These are phyloP conservation scores for Orius laevigatus DNA, from an alignment of 1,140 invertebrate genomes.

Conservation along the genomic window DNA sequence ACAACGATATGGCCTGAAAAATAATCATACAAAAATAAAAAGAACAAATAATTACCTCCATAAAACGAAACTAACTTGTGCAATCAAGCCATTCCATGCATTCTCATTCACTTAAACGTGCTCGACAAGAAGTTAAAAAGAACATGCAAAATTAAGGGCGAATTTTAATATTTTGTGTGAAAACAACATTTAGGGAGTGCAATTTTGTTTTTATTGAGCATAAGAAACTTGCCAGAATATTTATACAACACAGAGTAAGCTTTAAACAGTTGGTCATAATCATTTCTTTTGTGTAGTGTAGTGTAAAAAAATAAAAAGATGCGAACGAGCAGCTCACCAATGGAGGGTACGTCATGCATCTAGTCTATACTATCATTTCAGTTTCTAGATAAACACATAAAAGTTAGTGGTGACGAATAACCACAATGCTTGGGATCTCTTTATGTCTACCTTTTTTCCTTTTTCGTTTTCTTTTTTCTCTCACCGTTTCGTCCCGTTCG, in stretches of 20 bases:
- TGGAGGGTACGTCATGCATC: no score
- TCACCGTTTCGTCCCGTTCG: slow-evolving; percentile 98
- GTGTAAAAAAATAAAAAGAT: no score
- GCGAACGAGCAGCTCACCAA: no score
- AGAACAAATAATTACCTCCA: neutral
- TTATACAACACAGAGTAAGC: slow-evolving; percentile 4
- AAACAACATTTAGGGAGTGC: neutral
- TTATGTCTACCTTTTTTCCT: slow-evolving; percentile 13
- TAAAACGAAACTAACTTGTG: no score
- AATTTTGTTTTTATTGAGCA: slow-evolving; percentile 5
- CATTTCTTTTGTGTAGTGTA: neutral
- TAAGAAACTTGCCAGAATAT: slow-evolving; percentile 7
- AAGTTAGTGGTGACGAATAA: slow-evolving; percentile 13
- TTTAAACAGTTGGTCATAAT: slow-evolving; percentile 3
- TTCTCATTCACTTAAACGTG: no score
- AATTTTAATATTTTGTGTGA: neutral
- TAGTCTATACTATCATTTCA: no score
- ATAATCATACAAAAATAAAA: slow-evolving; percentile 19
- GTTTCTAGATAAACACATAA: no score
- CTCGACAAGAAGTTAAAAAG: no score
- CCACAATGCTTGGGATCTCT: slow-evolving; percentile 15
- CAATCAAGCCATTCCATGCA: no score
- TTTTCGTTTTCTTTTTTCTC: slow-evolving; percentile 22
- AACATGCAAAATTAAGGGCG: no score
- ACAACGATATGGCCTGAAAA: slow-evolving; percentile 96